phyloP scores from a whole-genome alignment of 2,113 vertebrate genomes.

The Sceloporus tristichus region DNA sequence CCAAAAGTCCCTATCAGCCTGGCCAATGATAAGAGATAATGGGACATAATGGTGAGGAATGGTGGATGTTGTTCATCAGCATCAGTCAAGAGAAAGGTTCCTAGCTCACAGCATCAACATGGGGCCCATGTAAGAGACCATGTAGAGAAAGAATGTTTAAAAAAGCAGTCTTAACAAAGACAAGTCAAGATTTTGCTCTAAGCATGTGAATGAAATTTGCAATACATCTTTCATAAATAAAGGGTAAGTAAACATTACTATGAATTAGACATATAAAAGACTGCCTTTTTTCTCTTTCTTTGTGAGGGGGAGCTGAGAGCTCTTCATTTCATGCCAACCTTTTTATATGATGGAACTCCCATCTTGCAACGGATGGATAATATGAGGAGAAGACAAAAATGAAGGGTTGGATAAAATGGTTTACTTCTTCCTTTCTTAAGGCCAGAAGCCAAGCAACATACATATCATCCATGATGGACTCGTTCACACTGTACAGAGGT shows the following conservation, averaged over 20 bases:
- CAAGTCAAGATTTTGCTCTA: background rate
- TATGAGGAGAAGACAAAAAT: background rate
- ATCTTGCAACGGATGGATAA: background rate
- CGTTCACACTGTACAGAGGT: constrained; percentile 86
- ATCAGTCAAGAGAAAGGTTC: too few relatives aligned
- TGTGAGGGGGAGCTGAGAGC: background rate
- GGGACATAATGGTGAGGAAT: too few relatives aligned
- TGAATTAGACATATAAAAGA: background rate
- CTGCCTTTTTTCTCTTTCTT: background rate
- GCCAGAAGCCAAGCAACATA: constrained; percentile 65
- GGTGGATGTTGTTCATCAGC: too few relatives aligned
- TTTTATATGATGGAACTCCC: background rate
- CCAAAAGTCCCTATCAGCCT: background rate
- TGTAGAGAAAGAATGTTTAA: too few relatives aligned
- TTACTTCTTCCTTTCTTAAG: constrained; percentile 54
- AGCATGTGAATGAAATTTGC: background rate
- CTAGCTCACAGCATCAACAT: too few relatives aligned
- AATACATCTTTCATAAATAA: background rate
- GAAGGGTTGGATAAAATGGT: background rate
- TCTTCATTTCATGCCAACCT: background rate
- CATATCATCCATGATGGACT: constrained; percentile 76
- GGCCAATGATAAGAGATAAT: too few relatives aligned
- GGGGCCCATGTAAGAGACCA: too few relatives aligned
- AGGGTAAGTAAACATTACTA: background rate
- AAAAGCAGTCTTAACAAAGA: background rate